Evolutionary conservation across 2,113 vertebrate genomes (phyloP).

Genomic region (Oncorhynchus clarkii): DNA sequence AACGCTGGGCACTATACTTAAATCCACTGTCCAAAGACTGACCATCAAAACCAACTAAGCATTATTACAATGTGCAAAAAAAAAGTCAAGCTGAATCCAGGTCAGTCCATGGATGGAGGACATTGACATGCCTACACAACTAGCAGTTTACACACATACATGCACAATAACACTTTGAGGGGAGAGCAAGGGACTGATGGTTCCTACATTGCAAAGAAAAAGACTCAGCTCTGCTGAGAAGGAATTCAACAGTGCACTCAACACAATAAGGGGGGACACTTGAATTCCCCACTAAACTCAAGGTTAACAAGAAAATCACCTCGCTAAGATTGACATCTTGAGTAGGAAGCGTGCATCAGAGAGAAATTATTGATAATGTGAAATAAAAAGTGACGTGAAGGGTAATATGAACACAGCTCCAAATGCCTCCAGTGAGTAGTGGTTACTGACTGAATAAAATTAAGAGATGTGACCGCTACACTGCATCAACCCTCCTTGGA

Average conservation of each 20-base stretch:
- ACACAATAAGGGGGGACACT: slow-evolving; percentile 3
- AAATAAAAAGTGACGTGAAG: background rate
- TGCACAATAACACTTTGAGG: background rate
- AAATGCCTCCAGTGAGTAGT: too few species aligned
- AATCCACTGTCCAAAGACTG: slow-evolving; percentile 35
- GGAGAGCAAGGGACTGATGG: background rate
- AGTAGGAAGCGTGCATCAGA: slow-evolving; percentile 15
- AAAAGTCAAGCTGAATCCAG: slow-evolving; percentile 31
- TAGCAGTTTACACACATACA: background rate
- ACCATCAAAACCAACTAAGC: slow-evolving; percentile 16
- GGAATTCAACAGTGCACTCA: background rate
- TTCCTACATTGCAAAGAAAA: slow-evolving; percentile 34
- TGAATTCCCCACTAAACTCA: slow-evolving; percentile 30
- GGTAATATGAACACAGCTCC: too few species aligned
- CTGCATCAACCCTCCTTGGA: slow-evolving; percentile 9
- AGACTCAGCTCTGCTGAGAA: too few species aligned
- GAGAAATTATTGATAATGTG: slow-evolving; percentile 1
- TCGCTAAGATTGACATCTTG: background rate
- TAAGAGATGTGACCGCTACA: too few species aligned
- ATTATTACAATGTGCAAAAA: slow-evolving; percentile 12
- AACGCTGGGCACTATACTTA: slow-evolving; percentile 11
- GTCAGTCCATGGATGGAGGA: slow-evolving; percentile 22
- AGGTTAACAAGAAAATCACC: slow-evolving; percentile 1
- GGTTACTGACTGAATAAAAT: too few species aligned
- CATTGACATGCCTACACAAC: slow-evolving; percentile 31